These are phyloP conservation scores for Agonopterix alstromeriana DNA, from an alignment of 2,888 invertebrate species.

Conservation along the genomic window DNA sequence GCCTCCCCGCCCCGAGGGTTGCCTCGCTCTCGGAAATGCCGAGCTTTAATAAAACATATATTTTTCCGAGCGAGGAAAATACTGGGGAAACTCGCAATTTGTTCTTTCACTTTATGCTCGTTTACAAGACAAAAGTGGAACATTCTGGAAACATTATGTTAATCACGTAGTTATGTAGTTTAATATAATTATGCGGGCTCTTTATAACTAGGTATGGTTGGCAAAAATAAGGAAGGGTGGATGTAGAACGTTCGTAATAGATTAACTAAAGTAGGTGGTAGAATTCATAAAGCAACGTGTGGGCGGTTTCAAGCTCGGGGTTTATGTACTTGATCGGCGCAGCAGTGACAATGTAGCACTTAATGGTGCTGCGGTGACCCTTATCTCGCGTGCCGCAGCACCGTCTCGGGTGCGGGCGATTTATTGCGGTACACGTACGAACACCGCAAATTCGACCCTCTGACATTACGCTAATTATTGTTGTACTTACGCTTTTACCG, in stretches of 20 bases:
- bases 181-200: conserved; percentile 39
- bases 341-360: conserved; percentile 52
- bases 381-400: conserved; percentile 57
- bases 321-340: conserved; percentile 39
- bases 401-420: conserved; percentile 40
- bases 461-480: conserved; percentile 47
- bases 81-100: conserved; percentile 77
- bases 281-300: conserved; percentile 40
- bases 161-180: conserved; percentile 67
- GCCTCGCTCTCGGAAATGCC: conserved; percentile 75
- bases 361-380: conserved; percentile 60
- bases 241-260: conserved; percentile 10
- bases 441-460: conserved; percentile 33
- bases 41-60: conserved; percentile 78
- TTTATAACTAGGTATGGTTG: conserved; percentile 19
- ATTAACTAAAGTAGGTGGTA: conserved; percentile 28
- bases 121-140: conserved; percentile 77
- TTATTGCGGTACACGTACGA: conserved; percentile 53
- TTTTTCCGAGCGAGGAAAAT: conserved; percentile 77
- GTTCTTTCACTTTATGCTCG: conserved; percentile 78
- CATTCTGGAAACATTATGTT: conserved; percentile 75
- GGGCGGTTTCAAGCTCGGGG: conserved; percentile 23
- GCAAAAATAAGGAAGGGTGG: conserved; percentile 7
- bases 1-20: conserved; percentile 58
- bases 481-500: conserved; percentile 26